Conservation (phyloP, 1,140 invertebrate species). For the Physella acuta region DNA sequence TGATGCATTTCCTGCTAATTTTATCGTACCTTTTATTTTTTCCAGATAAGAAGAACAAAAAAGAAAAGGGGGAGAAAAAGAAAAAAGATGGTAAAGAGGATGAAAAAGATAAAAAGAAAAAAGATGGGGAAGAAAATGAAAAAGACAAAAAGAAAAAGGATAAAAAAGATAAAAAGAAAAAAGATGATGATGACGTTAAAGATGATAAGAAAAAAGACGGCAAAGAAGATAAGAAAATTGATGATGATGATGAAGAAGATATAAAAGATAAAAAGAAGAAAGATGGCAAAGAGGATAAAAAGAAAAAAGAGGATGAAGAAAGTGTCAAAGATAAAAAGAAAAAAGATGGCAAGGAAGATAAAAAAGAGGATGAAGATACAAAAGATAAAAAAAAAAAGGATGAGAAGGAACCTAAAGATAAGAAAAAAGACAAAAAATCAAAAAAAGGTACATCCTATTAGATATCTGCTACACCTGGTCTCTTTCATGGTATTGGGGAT, state of each 20-base stretch:
- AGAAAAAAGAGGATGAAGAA: conserved; percentile 2
- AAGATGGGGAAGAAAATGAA: conserved; percentile 6
- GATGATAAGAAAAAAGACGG: conserved; percentile 5
- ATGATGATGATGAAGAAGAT: neutral
- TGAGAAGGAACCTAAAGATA: neutral
- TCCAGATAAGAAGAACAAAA: neutral
- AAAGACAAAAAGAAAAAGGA: conserved; percentile 15
- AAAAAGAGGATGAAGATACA: conserved; percentile 2
- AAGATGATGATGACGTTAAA: conserved; percentile 8
- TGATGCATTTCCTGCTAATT: too few species aligned
- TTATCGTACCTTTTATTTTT: neutral
- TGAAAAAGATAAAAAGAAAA: neutral
- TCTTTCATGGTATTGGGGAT: too few species aligned
- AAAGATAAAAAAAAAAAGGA: conserved; percentile 9
- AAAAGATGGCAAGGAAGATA: neutral
- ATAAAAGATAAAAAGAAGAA: conserved; percentile 2
- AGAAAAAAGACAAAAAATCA: too few species aligned
- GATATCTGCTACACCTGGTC: too few species aligned
- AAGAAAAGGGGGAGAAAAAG: conserved; percentile 1
- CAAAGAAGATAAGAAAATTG: conserved; percentile 2
- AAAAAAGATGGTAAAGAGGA: conserved; percentile 11
- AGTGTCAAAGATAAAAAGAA: conserved; percentile 5
- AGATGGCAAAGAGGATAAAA: conserved; percentile 2
- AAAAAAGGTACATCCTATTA: too few species aligned
- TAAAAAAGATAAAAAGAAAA: conserved; percentile 9